Base-by-base conservation (phyloP, 2,888 invertebrate species). In the Sinohyriopsis cumingii region DNA sequence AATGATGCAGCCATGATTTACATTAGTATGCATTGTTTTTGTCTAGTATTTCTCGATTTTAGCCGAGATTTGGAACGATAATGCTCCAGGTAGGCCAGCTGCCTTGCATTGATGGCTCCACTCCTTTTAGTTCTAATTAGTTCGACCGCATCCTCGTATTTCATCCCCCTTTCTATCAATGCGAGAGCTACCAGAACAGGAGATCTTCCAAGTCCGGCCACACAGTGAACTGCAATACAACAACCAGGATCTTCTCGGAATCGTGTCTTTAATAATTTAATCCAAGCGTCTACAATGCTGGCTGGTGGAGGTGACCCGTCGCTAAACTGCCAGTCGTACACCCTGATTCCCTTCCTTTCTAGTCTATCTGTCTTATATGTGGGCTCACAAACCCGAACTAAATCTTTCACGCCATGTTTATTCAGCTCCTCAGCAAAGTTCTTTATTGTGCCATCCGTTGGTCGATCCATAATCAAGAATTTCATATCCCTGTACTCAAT, bases 51-150 rank as follows among this genome's bases (percentile, higher is more conserved):
- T 71, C 81, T 85, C 65, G 76, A 68, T 81, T 96, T 97, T 91
- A 98, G 94, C 88, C 97, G 94, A 89, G 96, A 96, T 92, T 97
- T 97, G 80, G 98, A 96, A 92, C 96, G 95, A 94, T 99, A 99
- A 92, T 96, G 96, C 93, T 98, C 97, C 91, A 99, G 93, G 92
- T 95, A 99, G 87, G 95, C 94, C 90, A 99, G 94, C 93, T 99
- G 99, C 92, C 98, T 98, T 83, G 98, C 94, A 92, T 99, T 99
- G 90, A 99, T 97, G 86, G 99, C 99, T 86, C 99, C 99, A 89
- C 99, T 95, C 85, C 99, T 94, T 92, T 98, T 98, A 89, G 95
- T 95, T 92, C 99, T 93, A 90, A 99, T 99, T 91, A 97, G 94
- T 92, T 98, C 97, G 82, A 99, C 98, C 80, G 98, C 98, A 91